Evolutionary conservation across 2,888 invertebrate genomes (phyloP).

Genomic region (Branchinecta sandiegonensis): DNA sequence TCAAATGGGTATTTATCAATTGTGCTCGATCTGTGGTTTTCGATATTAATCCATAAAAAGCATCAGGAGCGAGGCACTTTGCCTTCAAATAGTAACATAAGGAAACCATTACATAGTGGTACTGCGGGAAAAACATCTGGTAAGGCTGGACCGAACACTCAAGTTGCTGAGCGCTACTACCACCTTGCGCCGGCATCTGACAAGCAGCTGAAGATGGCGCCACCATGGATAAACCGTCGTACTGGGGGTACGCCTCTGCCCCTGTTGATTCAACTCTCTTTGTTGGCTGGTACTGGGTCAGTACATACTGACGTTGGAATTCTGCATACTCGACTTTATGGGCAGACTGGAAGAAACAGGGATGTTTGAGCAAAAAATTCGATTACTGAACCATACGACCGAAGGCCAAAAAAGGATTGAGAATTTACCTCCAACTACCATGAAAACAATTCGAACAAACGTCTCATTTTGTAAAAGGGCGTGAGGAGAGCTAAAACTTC

Average conservation of each 20-base stretch:
- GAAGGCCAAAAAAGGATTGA: too few species aligned
- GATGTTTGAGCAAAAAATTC: background rate
- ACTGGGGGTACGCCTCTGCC: background rate
- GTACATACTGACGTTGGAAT: constrained; percentile 2
- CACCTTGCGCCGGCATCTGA: background rate
- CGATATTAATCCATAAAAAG: too few species aligned
- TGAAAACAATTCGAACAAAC: too few species aligned
- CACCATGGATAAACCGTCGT: background rate
- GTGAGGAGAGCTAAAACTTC: too few species aligned
- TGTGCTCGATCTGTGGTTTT: too few species aligned
- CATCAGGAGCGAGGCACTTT: too few species aligned
- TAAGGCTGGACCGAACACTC: constrained; percentile 9
- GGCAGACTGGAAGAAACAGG: constrained; percentile 1
- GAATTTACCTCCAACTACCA: too few species aligned
- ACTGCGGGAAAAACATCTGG: background rate
- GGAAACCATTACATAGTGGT: too few species aligned
- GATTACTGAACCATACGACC: too few species aligned
- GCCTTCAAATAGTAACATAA: too few species aligned
- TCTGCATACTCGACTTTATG: constrained; percentile 14
- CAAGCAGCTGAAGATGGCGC: background rate
- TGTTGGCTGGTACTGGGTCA: background rate
- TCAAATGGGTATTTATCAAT: too few species aligned
- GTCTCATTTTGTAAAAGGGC: too few species aligned
- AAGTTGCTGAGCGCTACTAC: background rate
- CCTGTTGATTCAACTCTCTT: background rate